These are phyloP conservation scores for Lepidonotus clava DNA, from an alignment of 2,888 invertebrate genomes.

Conservation along the genomic window DNA sequence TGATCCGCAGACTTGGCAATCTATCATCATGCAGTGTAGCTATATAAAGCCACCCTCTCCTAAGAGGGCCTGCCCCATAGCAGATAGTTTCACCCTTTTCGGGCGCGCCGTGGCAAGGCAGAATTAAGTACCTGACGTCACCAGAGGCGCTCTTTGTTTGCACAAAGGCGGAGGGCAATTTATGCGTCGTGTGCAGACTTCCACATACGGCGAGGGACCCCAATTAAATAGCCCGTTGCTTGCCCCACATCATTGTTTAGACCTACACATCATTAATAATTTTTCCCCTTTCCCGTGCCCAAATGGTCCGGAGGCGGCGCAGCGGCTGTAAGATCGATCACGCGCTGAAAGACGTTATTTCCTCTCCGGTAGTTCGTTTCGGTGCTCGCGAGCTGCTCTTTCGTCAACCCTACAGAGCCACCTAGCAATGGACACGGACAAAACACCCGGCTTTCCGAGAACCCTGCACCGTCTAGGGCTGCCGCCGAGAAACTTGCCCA, in stretches of 20 bases:
- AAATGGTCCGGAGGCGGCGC: constrained; percentile 1
- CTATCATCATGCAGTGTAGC: no score
- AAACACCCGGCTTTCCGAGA: constrained; percentile 11
- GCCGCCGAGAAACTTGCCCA: constrained; percentile 32
- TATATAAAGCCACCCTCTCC: no score
- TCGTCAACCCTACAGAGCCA: neutral
- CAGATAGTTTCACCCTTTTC: no score
- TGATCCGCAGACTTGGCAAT: no score
- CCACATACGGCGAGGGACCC: neutral
- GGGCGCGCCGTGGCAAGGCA: no score
- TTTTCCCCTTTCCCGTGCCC: constrained; percentile 23
- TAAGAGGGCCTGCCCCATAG: no score
- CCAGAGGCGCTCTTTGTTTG: neutral
- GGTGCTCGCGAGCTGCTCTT: neutral
- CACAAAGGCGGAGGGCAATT: neutral
- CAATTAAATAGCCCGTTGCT: constrained; percentile 48
- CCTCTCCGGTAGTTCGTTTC: constrained; percentile 49
- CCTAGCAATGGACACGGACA: constrained; percentile 5
- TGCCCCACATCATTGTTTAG: constrained; percentile 53
- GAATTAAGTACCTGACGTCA: no score
- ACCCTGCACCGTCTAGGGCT: neutral
- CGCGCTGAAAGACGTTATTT: constrained; percentile 43
- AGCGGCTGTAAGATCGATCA: constrained; percentile 31
- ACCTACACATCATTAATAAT: constrained; percentile 50
- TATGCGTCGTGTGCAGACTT: neutral